Evolutionary conservation across 2,113 vertebrate species (phyloP), one percentile per base, ranked within the genome.

Genomic region (Danio rerio): DNA sequence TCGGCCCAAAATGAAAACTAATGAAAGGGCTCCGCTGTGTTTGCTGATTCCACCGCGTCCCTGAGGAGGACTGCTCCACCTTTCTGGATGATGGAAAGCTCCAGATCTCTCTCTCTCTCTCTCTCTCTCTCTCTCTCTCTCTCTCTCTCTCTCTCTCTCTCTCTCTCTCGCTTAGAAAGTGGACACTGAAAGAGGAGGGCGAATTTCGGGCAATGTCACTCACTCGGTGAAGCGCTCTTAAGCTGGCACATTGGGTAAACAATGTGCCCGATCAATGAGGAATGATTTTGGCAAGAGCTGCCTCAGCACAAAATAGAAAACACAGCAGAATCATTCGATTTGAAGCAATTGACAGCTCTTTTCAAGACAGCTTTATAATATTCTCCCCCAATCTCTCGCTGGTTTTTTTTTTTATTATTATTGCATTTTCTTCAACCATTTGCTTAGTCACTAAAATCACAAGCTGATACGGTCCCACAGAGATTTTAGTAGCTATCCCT

Each of bases 291-390:
- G 77, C 72, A 72, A 71, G n/a, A 18, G 77, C 83, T 83, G 85
- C 81, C 71, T 84, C 76, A 76, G 83, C 83, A 77, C 45, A 86
- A 86, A 80, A 74, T 3, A 3, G 49, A 87, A 73, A 72, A 68
- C 61, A 16, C 70, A 81, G 80, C 4, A 45, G 65, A 78, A 68
- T 77, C 53, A 81, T 83, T 77, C 5, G 13, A 72, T 85, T 81
- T 77, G 42, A 82, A 56, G 68, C 62, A 78, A 81, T 66, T 81
- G 77, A 69, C 83, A 73, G 77, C n/a, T 76, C 16, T 68, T 71
- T 82, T 62, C 20, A 7, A 58, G 20, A 8, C 45, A 16, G 52
- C 3, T 80, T 61, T 18, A 62, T 40, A 75, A 78, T 49, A 80
- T 75, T 47, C 15, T n/a, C 52, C n/a, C n/a, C 11, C 15, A 40